Percentiles rank a stretch among this genome's conserved stretches.
phyloP scores from a whole-genome alignment of 2,888 invertebrate species.

The Charanyca ferruginea region DNA sequence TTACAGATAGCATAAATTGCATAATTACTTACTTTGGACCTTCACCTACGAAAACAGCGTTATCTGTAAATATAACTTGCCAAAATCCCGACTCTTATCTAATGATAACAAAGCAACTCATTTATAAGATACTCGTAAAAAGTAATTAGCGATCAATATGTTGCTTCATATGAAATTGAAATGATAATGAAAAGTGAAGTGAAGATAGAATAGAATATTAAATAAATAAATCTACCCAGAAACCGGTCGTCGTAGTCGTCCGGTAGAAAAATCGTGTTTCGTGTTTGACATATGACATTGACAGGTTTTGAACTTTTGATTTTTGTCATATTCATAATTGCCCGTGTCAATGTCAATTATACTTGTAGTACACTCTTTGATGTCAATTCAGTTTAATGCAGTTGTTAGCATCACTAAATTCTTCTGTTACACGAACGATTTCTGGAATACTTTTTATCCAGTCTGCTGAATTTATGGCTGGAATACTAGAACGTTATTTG shows the following conservation, averaged over 20 bases:
- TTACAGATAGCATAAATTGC: constrained; percentile 63
- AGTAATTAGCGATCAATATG: constrained; percentile 21
- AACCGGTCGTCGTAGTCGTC: constrained; percentile 56
- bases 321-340: constrained; percentile 23
- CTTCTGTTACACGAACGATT: constrained; percentile 13
- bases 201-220: constrained; percentile 28
- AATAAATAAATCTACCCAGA: constrained; percentile 58
- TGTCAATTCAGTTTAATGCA: too few relatives aligned
- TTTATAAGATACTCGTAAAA: constrained; percentile 24
- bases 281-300: neutral
- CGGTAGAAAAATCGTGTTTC: constrained; percentile 34
- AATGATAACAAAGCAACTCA: constrained; percentile 46
- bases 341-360: constrained; percentile 21
- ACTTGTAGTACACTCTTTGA: too few relatives aligned
- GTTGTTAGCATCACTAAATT: neutral
- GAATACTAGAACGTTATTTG: too few relatives aligned
- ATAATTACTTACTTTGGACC: constrained; percentile 75
- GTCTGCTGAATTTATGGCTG: too few relatives aligned
- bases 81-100: constrained; percentile 49
- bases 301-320: neutral
- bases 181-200: constrained; percentile 34
- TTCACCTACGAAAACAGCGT: constrained; percentile 62
- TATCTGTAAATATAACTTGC: constrained; percentile 60
- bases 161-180: constrained; percentile 33
- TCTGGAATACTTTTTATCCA: neutral